Evolutionary conservation across 1,140 invertebrate genomes (phyloP).

Genomic region (Myzus persicae): DNA sequence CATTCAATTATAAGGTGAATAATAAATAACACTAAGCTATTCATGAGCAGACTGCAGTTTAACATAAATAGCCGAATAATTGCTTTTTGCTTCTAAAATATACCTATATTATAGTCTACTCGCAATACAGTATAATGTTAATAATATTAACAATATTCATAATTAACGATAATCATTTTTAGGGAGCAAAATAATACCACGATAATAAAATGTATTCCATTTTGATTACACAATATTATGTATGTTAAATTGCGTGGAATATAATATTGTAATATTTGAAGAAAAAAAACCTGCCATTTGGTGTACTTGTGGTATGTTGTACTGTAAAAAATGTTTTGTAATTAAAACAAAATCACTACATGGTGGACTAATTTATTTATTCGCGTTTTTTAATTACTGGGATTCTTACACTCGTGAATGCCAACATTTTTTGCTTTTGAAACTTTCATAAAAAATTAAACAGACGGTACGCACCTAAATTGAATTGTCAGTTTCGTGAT

Average conservation of each 20-base stretch:
- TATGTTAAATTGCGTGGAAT: background rate
- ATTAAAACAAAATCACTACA: background rate
- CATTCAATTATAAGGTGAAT: slow-evolving; percentile 42
- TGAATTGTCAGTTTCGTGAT: slow-evolving; percentile 25
- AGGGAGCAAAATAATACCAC: background rate
- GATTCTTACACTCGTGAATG: background rate
- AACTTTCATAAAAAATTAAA: slow-evolving; percentile 31
- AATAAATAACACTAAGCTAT: slow-evolving; percentile 22
- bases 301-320: background rate
- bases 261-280: too few relatives aligned
- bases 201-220: background rate
- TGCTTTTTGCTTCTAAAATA: background rate
- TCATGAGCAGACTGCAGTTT: slow-evolving; percentile 1
- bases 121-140: background rate
- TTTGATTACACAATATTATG: background rate
- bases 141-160: background rate
- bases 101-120: background rate
- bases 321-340: slow-evolving; percentile 1
- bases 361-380: background rate
- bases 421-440: background rate
- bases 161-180: background rate
- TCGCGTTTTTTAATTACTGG: background rate
- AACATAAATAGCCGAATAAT: slow-evolving; percentile 36
- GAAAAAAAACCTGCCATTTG: too few relatives aligned
- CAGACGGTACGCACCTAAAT: background rate